phyloP scores from a whole-genome alignment of 2,797 vertebrate species.

The Parambassis ranga region DNA sequence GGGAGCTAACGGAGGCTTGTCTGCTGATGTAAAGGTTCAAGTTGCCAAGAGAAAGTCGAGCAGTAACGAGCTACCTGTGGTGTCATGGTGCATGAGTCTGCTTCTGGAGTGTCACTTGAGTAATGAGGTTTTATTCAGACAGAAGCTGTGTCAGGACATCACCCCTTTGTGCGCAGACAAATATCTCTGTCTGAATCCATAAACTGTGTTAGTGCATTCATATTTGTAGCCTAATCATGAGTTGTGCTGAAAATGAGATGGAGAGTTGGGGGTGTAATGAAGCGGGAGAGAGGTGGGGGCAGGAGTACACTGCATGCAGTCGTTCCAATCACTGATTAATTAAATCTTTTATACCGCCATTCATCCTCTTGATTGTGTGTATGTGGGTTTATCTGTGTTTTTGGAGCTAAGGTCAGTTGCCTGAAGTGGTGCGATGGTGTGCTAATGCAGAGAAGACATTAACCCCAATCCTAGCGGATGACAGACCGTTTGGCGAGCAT shows the following conservation, averaged over 20 bases:
- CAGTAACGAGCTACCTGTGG: constrained; percentile 61
- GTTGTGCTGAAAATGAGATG: constrained; percentile 63
- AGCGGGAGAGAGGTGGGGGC: constrained; percentile 22
- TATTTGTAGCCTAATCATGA: constrained; percentile 42
- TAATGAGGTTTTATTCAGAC: constrained; percentile 50
- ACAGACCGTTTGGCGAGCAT: constrained; percentile 54
- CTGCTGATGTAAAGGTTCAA: neutral
- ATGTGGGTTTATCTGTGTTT: constrained; percentile 20
- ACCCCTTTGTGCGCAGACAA: constrained; percentile 2
- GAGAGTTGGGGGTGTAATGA: constrained; percentile 37
- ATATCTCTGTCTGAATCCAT: constrained; percentile 29
- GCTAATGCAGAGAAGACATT: constrained; percentile 75
- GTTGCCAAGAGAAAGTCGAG: constrained; percentile 11
- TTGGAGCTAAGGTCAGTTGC: constrained; percentile 51
- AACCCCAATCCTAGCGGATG: constrained; percentile 70
- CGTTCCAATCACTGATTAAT: constrained; percentile 73
- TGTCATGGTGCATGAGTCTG: neutral
- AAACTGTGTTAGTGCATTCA: constrained; percentile 22
- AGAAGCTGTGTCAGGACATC: constrained; percentile 16
- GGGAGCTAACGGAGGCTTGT: neutral
- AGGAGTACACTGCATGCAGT: constrained; percentile 32
- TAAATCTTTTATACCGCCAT: constrained; percentile 59
- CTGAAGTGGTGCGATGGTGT: constrained; percentile 37
- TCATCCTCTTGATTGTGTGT: constrained; percentile 10
- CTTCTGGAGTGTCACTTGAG: constrained; percentile 5